Conservation (phyloP, 2,888 invertebrate species). For the Thysanoteuthis rhombus region DNA sequence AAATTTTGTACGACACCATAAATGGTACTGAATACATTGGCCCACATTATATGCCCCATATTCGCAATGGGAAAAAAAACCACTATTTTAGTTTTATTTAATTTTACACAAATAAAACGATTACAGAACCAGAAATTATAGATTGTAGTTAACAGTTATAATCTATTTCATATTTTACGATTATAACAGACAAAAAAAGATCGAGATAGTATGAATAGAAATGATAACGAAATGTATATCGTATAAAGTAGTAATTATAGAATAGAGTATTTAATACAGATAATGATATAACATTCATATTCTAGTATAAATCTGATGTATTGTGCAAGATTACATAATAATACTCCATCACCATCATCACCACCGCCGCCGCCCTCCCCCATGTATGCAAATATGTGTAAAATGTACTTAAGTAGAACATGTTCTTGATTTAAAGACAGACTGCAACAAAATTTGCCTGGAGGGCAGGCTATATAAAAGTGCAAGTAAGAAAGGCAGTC, state of each 20-base stretch:
- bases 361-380: neutral
- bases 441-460: neutral
- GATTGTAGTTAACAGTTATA: too few relatives aligned
- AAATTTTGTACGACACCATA: too few relatives aligned
- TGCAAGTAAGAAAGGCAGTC: neutral
- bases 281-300: neutral
- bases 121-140: too few relatives aligned
- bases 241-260: neutral
- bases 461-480: neutral
- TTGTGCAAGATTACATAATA: neutral
- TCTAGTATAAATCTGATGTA: neutral
- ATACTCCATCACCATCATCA: neutral
- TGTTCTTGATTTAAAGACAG: neutral
- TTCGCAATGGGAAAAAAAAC: too few relatives aligned
- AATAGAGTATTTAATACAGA: neutral
- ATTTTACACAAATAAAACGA: too few relatives aligned
- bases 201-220: neutral
- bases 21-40: too few relatives aligned
- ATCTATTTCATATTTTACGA: too few relatives aligned
- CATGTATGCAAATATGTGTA: neutral
- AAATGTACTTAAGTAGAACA: neutral
- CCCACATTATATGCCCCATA: too few relatives aligned
- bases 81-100: too few relatives aligned
- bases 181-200: too few relatives aligned
- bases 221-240: neutral